Percentiles rank a stretch among this genome's conserved stretches.
phyloP scores from a whole-genome alignment of 92 coral and sea anemone species.

The Epizoanthus illoricatus region DNA sequence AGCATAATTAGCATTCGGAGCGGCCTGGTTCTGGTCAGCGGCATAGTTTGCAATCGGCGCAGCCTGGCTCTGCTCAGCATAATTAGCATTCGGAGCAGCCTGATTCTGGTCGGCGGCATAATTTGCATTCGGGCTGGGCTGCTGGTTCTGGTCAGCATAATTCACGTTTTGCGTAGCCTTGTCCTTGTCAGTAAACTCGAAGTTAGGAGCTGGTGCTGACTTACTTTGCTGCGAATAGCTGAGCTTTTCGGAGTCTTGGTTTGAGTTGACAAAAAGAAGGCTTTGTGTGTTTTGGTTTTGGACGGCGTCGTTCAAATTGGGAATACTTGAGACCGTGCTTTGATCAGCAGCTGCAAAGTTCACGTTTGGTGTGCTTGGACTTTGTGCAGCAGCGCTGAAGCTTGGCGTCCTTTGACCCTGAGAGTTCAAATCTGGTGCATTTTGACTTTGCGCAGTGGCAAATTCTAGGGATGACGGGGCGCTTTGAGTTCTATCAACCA shows the following conservation, averaged over 20 bases:
- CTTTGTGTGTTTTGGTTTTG: neutral
- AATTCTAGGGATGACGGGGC: neutral
- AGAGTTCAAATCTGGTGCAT: neutral
- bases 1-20: neutral
- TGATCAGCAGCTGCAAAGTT: constrained; percentile 6
- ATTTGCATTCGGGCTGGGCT: neutral
- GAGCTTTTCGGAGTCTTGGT: constrained; percentile 19
- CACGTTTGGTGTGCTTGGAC: neutral
- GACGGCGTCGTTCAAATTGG: neutral
- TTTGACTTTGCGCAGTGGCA: neutral
- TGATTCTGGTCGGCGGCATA: too few relatives aligned
- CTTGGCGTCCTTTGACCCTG: neutral
- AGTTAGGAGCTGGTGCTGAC: neutral
- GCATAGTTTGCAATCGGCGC: neutral
- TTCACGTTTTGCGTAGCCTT: neutral
- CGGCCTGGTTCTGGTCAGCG: constrained; percentile 8
- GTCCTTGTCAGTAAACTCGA: constrained; percentile 18
- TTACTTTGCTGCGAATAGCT: constrained; percentile 23
- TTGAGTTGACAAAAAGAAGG: constrained; percentile 9
- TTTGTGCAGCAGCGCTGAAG: neutral
- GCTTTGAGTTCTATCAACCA: neutral
- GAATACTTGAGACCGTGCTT: neutral
- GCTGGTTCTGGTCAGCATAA: neutral
- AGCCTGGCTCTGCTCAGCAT: neutral
- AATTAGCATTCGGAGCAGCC: neutral